Evolutionary conservation across 2,113 vertebrate genomes (phyloP).

Genomic region (Archocentrus centrarchus): DNA sequence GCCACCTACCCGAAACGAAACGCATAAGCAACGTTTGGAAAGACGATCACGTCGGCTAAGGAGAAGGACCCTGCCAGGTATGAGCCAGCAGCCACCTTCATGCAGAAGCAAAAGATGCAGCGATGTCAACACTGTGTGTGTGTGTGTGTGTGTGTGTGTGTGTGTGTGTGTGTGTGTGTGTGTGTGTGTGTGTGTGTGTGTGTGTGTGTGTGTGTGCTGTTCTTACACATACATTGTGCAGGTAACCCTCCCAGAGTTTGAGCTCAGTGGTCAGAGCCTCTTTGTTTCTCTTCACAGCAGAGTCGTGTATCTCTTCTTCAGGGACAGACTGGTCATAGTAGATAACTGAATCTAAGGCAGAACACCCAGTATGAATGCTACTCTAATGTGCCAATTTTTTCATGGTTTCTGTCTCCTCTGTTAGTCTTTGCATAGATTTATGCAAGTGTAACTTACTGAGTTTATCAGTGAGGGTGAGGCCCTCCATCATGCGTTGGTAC

Average conservation of each 20-base stretch:
- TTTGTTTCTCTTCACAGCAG: slow-evolving; percentile 64
- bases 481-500: slow-evolving; percentile 76
- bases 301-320: slow-evolving; percentile 69
- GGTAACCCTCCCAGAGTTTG: slow-evolving; percentile 74
- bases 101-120: neutral
- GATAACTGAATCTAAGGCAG: slow-evolving; percentile 46
- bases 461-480: slow-evolving; percentile 62
- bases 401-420: neutral
- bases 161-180: neutral
- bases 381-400: no score
- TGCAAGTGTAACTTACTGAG: slow-evolving; percentile 55
- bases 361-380: no score
- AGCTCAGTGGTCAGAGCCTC: slow-evolving; percentile 65
- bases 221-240: slow-evolving; percentile 55
- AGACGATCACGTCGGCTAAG: slow-evolving; percentile 39
- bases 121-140: neutral
- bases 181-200: neutral
- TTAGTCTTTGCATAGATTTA: neutral
- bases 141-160: neutral
- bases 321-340: slow-evolving; percentile 54
- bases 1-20: slow-evolving; percentile 44
- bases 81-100: slow-evolving; percentile 42
- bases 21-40: slow-evolving; percentile 37
- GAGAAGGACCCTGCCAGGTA: slow-evolving; percentile 58
- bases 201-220: neutral